phyloP scores from a whole-genome alignment of 2,888 invertebrate species.

The Ceriagrion tenellum region DNA sequence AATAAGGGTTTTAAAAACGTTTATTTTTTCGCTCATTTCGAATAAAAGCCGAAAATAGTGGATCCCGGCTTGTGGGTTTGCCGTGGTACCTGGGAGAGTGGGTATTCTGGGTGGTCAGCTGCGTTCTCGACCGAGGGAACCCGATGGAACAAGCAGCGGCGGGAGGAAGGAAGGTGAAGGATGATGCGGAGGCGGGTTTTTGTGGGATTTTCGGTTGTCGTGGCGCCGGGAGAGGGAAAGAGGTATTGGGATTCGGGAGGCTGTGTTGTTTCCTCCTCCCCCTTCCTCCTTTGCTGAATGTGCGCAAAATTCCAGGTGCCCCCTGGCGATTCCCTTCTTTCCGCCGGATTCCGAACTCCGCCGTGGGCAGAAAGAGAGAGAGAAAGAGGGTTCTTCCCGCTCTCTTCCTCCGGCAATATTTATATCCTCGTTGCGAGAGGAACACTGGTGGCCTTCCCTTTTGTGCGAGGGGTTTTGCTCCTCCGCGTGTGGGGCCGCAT shows the following conservation, averaged over 20 bases:
- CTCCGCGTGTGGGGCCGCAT: neutral
- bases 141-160: no score
- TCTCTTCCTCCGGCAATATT: neutral
- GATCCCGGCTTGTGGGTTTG: no score
- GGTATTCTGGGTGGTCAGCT: no score
- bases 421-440: neutral
- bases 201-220: neutral
- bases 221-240: neutral
- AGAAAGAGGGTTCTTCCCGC: neutral
- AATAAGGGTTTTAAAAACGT: no score
- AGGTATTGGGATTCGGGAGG: neutral
- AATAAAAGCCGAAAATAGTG: no score
- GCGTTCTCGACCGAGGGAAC: no score
- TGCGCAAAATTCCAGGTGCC: neutral
- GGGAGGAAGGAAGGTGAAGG: no score
- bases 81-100: no score
- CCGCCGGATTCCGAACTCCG: neutral
- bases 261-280: no score
- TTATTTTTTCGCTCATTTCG: no score
- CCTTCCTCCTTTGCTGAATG: neutral
- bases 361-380: neutral
- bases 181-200: no score
- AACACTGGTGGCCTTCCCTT: neutral
- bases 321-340: neutral
- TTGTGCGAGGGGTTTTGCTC: neutral